Conservation (phyloP, 2,888 invertebrate genomes). For the Hoplodrina blanda region DNA sequence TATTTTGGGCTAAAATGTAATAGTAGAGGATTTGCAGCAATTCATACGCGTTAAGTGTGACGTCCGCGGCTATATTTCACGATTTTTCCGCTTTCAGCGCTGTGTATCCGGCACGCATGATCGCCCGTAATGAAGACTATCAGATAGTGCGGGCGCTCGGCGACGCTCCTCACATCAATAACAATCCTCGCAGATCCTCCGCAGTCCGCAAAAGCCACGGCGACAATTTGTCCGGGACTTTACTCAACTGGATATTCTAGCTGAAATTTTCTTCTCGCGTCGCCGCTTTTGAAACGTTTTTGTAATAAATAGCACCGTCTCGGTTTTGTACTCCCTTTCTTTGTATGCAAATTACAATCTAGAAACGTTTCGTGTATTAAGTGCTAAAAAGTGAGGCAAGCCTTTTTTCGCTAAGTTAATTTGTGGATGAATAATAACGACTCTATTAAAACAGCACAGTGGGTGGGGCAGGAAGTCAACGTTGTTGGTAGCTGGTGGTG, state of each 20-base stretch:
- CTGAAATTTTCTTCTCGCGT: conserved; percentile 66
- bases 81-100: conserved; percentile 77
- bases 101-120: conserved; percentile 82
- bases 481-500: conserved; percentile 35
- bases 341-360: conserved; percentile 66
- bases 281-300: conserved; percentile 69
- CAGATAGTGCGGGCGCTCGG: conserved; percentile 70
- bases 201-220: conserved; percentile 79
- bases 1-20: conserved; percentile 72
- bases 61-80: conserved; percentile 76
- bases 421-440: conserved; percentile 65
- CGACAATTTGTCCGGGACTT: conserved; percentile 83
- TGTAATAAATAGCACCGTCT: conserved; percentile 68
- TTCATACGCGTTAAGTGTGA: conserved; percentile 77
- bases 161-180: conserved; percentile 81
- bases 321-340: conserved; percentile 66
- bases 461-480: conserved; percentile 57
- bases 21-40: conserved; percentile 74
- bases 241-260: conserved; percentile 75
- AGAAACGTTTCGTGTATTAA: conserved; percentile 65
- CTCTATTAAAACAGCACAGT: conserved; percentile 52
- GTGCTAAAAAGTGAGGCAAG: conserved; percentile 60
- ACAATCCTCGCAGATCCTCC: conserved; percentile 82
- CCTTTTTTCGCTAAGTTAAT: conserved; percentile 65
- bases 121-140: conserved; percentile 84